Evolutionary conservation across 2,797 vertebrate species (phyloP).

Genomic region (Xyrichtys novacula): DNA sequence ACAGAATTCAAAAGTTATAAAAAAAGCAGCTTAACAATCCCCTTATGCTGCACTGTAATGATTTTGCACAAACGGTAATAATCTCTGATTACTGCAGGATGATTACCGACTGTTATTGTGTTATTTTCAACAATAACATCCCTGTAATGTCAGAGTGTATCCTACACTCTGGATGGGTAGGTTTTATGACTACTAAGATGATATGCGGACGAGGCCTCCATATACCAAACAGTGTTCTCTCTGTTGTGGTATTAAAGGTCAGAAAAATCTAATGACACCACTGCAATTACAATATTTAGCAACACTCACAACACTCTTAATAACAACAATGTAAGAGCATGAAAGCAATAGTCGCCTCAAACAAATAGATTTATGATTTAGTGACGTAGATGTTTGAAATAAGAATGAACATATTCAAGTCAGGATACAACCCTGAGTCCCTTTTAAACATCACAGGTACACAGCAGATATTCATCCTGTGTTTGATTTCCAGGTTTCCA

Average conservation of each 20-base stretch:
- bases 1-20: neutral
- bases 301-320: neutral
- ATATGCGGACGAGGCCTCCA: neutral
- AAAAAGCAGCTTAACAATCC: neutral
- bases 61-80: neutral
- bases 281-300: neutral
- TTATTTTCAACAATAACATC: neutral
- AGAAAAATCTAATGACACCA: constrained; percentile 16
- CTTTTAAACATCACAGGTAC: neutral
- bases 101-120: neutral
- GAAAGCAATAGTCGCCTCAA: too few relatives aligned
- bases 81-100: neutral
- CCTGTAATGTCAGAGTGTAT: neutral
- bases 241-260: neutral
- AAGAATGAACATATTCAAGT: too few relatives aligned
- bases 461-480: neutral
- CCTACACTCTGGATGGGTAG: neutral
- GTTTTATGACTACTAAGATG: neutral
- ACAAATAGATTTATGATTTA: too few relatives aligned
- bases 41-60: neutral
- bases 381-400: too few relatives aligned
- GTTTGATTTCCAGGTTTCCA: constrained; percentile 6
- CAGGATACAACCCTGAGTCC: too few relatives aligned
- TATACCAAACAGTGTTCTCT: neutral
- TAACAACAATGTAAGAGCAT: neutral